These are phyloP conservation scores for Typhlichthys eigenmanni DNA, from an alignment of 2,797 vertebrate genomes.

Conservation along the genomic window DNA sequence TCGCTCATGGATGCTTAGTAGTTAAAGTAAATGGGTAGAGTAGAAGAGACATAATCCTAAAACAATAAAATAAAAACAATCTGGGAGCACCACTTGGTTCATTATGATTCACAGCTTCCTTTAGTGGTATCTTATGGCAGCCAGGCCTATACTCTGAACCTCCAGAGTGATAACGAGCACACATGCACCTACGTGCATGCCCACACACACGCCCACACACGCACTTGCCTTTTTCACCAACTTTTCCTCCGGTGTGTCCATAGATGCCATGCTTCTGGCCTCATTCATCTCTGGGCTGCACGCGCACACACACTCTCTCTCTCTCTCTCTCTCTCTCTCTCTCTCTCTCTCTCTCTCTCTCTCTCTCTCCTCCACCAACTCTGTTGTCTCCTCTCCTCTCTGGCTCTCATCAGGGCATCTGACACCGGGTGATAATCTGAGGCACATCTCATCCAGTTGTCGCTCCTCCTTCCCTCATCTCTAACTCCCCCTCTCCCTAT, in stretches of 20 bases:
- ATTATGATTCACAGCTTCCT: too few species aligned
- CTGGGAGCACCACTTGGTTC: too few species aligned
- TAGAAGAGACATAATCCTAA: too few species aligned
- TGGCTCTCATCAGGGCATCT: conserved; percentile 56
- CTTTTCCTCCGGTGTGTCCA: conserved; percentile 69
- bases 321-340: conserved; percentile 18
- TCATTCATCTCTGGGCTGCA: conserved; percentile 65
- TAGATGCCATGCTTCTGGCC: conserved; percentile 55
- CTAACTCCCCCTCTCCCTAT: background rate
- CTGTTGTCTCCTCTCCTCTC: conserved; percentile 51
- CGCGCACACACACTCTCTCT: too few species aligned
- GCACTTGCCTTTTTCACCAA: conserved; percentile 73
- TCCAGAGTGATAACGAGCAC: background rate
- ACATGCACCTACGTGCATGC: background rate
- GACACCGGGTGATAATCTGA: conserved; percentile 69
- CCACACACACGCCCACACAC: conserved; percentile 4
- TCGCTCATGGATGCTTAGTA: too few species aligned
- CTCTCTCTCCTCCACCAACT: conserved; percentile 1
- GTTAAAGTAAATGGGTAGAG: too few species aligned
- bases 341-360: conserved; percentile 11
- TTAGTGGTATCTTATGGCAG: conserved; percentile 1
- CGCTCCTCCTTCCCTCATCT: conserved; percentile 60
- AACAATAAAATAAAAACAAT: too few species aligned
- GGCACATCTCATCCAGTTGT: conserved; percentile 51
- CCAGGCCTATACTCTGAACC: background rate